Evolutionary conservation across 2,797 vertebrate species (phyloP).

Genomic region (Tapera naevia): DNA sequence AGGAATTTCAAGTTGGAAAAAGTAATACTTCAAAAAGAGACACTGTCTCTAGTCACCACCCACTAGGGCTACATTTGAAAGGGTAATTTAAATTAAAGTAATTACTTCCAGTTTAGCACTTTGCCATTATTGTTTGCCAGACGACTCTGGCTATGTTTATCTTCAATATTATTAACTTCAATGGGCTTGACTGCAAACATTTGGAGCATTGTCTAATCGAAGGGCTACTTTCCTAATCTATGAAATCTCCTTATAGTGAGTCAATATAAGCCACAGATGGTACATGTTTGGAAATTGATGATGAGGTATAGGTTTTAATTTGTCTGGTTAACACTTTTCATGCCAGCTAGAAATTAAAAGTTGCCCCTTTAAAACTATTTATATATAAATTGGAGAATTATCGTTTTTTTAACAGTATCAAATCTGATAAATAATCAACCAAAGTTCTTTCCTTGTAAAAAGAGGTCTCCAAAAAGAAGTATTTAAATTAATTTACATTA

Average conservation of each 20-base stretch:
- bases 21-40: neutral
- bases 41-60: neutral
- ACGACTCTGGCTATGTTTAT: neutral
- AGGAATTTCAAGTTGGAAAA: neutral
- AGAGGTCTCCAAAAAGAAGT: neutral
- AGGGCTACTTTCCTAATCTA: neutral
- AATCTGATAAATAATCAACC: neutral
- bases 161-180: neutral
- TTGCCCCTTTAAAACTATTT: neutral
- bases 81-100: neutral
- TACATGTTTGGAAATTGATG: neutral
- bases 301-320: neutral
- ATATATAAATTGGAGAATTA: neutral
- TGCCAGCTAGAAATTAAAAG: neutral
- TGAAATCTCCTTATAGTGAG: neutral
- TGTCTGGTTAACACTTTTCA: neutral
- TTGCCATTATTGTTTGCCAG: neutral
- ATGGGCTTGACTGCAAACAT: neutral
- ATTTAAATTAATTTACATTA: conserved; percentile 18
- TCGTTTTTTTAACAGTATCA: neutral
- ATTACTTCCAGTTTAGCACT: neutral
- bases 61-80: neutral
- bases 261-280: neutral
- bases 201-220: neutral
- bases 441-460: neutral